Evolutionary conservation across 2,797 vertebrate genomes (phyloP).

Genomic region (Amniataba percoides): DNA sequence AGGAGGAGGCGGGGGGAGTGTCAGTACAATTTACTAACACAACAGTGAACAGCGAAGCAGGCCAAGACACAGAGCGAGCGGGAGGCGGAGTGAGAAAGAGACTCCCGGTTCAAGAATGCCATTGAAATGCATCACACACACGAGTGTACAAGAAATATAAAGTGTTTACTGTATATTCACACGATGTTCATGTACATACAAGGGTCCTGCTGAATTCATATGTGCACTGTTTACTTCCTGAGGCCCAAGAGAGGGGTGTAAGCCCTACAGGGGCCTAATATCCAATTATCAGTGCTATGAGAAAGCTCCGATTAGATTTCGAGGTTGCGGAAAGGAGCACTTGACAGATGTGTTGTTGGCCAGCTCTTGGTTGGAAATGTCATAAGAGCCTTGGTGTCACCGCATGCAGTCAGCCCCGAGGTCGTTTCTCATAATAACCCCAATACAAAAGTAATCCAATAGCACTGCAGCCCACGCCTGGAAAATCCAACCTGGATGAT

Average conservation of each 20-base stretch:
- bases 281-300: conserved; percentile 67
- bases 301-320: conserved; percentile 75
- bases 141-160: conserved; percentile 43
- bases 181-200: conserved; percentile 26
- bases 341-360: conserved; percentile 80
- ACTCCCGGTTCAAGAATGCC: conserved; percentile 58
- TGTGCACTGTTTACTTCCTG: conserved; percentile 50
- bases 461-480: conserved; percentile 65
- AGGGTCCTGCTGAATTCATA: conserved; percentile 29
- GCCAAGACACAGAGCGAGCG: conserved; percentile 70
- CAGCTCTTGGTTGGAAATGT: conserved; percentile 76
- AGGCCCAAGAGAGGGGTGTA: conserved; percentile 48
- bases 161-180: conserved; percentile 44
- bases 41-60: conserved; percentile 83
- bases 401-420: conserved; percentile 66
- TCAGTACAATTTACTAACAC: conserved; percentile 85
- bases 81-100: conserved; percentile 67
- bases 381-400: conserved; percentile 80
- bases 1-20: conserved; percentile 70
- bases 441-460: conserved; percentile 78
- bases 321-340: conserved; percentile 64
- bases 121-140: conserved; percentile 63
- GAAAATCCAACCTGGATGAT: conserved; percentile 76
- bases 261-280: conserved; percentile 55
- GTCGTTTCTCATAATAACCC: conserved; percentile 84